Conservation (phyloP, 2,113 vertebrate species). For the Sander vitreus region DNA sequence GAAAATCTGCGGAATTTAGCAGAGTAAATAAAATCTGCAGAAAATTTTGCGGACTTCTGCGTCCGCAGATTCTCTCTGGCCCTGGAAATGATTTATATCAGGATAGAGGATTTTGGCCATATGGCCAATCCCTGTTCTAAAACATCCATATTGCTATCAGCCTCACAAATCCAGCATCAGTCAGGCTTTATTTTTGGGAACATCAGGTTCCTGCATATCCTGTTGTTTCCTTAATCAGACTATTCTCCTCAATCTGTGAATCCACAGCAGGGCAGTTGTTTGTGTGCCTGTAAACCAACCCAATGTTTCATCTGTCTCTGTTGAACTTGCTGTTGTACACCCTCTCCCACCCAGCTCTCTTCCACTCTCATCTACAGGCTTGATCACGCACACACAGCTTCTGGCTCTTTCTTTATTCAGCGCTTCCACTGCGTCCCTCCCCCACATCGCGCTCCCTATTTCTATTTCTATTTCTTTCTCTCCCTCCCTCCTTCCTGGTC, state of each 20-base stretch:
- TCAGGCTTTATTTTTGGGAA: not conserved
- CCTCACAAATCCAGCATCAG: not conserved
- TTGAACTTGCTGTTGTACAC: conserved; percentile 1
- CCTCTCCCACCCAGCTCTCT: conserved; percentile 6
- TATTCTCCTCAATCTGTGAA: not conserved
- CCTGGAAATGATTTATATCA: too few relatives aligned
- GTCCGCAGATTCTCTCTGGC: too few relatives aligned
- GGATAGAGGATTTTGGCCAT: too few relatives aligned
- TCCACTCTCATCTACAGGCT: conserved; percentile 20
- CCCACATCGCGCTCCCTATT: conserved; percentile 1
- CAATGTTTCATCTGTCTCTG: not conserved
- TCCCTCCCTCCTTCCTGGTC: not conserved
- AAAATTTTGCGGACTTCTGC: too few relatives aligned
- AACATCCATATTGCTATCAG: not conserved
- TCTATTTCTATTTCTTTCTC: conserved; percentile 15
- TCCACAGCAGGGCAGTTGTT: not conserved
- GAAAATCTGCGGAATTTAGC: too few relatives aligned
- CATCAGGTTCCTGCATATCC: not conserved
- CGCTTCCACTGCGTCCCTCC: conserved; percentile 21
- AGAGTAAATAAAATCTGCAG: too few relatives aligned
- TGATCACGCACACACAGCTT: conserved; percentile 19
- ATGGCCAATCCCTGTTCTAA: too few relatives aligned
- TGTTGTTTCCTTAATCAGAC: not conserved
- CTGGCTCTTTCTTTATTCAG: conserved; percentile 40
- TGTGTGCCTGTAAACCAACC: not conserved